A percentile compares a stretch with the other conserved stretches of the same genome.
Conservation (phyloP, 2,888 invertebrate species). For the Cephonodes hylas region DNA sequence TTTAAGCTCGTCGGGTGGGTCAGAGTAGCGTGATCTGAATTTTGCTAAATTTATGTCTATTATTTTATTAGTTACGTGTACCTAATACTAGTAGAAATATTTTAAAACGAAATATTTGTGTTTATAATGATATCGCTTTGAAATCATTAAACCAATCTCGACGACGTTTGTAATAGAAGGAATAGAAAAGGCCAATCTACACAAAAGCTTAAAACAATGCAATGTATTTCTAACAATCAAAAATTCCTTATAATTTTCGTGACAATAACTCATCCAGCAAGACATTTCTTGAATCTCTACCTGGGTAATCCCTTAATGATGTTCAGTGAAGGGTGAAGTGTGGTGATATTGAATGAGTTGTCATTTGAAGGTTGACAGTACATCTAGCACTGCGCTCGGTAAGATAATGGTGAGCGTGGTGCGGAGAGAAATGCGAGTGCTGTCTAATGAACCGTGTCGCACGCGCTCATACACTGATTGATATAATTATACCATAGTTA, state of each 20-base stretch:
- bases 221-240: too few species aligned
- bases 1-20: too few species aligned
- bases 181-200: too few species aligned
- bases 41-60: too few species aligned
- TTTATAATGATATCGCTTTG: too few species aligned
- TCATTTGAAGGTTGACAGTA: slow-evolving; percentile 56
- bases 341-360: slow-evolving; percentile 61
- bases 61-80: too few species aligned
- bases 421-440: slow-evolving; percentile 18
- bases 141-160: too few species aligned
- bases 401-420: slow-evolving; percentile 30
- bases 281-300: background rate
- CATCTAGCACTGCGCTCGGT: slow-evolving; percentile 32
- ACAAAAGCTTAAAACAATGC: too few species aligned
- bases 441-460: slow-evolving; percentile 29
- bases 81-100: too few species aligned
- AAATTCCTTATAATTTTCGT: background rate
- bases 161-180: too few species aligned
- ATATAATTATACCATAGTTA: background rate
- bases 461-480: background rate
- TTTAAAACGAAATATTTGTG: too few species aligned
- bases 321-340: slow-evolving; percentile 46
- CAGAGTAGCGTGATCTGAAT: too few species aligned
- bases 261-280: background rate
- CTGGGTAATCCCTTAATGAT: slow-evolving; percentile 42